phyloP scores from a whole-genome alignment of 2,888 invertebrate species.

The Coleophora flavipennella region DNA sequence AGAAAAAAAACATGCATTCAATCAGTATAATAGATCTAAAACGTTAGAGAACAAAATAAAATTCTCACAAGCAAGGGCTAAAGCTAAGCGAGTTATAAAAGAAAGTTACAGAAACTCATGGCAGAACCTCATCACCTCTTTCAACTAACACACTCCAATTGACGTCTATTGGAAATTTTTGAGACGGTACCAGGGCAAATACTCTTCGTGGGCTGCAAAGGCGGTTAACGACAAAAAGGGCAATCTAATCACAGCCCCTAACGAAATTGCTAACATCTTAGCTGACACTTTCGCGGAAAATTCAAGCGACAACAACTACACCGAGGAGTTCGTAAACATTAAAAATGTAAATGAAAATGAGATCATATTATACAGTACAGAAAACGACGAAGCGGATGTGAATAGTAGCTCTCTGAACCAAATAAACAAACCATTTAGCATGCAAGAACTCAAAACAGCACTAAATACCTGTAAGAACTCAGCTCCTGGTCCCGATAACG shows the following conservation, averaged over 20 bases:
- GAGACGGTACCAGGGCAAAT: not conserved
- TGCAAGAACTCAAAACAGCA: slow-evolving; percentile 8
- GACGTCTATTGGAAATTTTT: slow-evolving; percentile 8
- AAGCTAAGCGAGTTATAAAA: too few species aligned
- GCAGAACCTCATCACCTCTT: slow-evolving; percentile 7
- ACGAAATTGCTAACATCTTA: slow-evolving; percentile 3
- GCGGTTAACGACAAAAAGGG: not conserved
- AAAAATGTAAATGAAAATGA: not conserved
- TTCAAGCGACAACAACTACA: slow-evolving; percentile 11
- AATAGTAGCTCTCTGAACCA: too few species aligned
- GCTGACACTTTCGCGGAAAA: slow-evolving; percentile 8
- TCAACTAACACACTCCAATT: slow-evolving; percentile 6
- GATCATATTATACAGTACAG: not conserved
- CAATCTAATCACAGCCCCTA: not conserved
- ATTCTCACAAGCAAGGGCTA: too few species aligned
- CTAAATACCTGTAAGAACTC: slow-evolving; percentile 5
- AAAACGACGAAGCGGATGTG: too few species aligned
- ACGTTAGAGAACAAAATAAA: too few species aligned
- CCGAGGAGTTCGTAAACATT: slow-evolving; percentile 1
- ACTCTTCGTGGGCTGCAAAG: not conserved
- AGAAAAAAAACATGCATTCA: slow-evolving; percentile 3
- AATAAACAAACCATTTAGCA: slow-evolving; percentile 4
- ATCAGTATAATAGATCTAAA: slow-evolving; percentile 3
- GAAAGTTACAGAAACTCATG: slow-evolving; percentile 5
- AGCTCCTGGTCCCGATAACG: slow-evolving; percentile 12